These are phyloP conservation scores for Macrostomum lignano DNA, from an alignment of 1,140 invertebrate genomes.

Conservation along the genomic window DNA sequence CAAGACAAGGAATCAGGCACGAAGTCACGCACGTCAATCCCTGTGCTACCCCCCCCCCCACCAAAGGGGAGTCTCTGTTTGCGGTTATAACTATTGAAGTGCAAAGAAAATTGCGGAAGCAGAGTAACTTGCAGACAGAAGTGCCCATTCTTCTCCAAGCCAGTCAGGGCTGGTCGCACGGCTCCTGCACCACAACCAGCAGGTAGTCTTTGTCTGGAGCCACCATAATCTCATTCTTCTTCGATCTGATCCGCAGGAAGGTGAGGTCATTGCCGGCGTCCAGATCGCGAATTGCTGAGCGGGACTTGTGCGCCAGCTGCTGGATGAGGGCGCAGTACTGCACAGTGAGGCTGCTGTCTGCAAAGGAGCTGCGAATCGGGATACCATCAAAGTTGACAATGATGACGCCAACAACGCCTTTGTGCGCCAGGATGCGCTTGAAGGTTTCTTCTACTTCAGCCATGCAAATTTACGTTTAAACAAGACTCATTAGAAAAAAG, in stretches of 20 bases:
- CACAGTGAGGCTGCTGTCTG: slow-evolving; percentile 78
- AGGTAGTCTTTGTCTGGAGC: slow-evolving; percentile 34
- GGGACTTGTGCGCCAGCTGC: slow-evolving; percentile 61
- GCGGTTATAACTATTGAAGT: no score
- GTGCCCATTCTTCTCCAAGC: no score
- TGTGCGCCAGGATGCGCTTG: slow-evolving; percentile 74
- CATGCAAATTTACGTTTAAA: no score
- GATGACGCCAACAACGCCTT: slow-evolving; percentile 78
- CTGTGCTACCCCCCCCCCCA: no score
- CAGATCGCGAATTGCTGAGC: slow-evolving; percentile 67
- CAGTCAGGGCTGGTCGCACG: no score
- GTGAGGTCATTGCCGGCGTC: slow-evolving; percentile 85
- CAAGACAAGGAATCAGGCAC: no score
- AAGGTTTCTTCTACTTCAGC: slow-evolving; percentile 94
- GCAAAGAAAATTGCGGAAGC: no score
- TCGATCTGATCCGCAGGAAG: slow-evolving; percentile 68
- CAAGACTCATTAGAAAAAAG: no score
- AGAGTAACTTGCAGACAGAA: no score
- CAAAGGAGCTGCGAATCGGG: slow-evolving; percentile 62
- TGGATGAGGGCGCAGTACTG: slow-evolving; percentile 73
- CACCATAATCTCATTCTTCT: slow-evolving; percentile 89
- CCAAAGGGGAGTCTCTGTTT: no score
- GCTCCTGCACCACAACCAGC: slow-evolving; percentile 1
- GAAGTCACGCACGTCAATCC: no score
- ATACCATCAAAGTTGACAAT: slow-evolving; percentile 87